Conservation (phyloP, 2,888 invertebrate species). For the Erpobdella octoculata region DNA sequence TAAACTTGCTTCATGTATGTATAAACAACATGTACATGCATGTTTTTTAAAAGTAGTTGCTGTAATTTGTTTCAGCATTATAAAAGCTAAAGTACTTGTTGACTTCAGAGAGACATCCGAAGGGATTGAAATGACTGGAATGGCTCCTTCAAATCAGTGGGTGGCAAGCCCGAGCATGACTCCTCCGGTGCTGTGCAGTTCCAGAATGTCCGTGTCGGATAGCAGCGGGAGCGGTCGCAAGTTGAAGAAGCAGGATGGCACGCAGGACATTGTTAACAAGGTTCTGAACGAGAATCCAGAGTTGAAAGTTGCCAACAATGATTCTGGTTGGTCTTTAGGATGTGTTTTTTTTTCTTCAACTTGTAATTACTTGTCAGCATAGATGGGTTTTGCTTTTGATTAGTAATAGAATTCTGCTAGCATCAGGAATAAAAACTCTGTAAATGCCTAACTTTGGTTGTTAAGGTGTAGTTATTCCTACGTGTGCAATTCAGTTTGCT, state of each 20-base stretch:
- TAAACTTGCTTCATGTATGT: too few relatives aligned
- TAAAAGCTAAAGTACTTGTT: not conserved
- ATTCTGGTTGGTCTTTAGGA: not conserved
- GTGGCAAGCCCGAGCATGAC: constrained; percentile 44
- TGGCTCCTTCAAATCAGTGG: constrained; percentile 47
- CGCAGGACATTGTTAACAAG: not conserved
- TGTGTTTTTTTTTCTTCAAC: not conserved
- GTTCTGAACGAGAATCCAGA: not conserved
- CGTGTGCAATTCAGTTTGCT: too few relatives aligned
- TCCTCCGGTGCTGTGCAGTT: constrained; percentile 60
- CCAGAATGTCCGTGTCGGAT: constrained; percentile 61
- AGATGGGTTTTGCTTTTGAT: too few relatives aligned
- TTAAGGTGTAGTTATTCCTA: too few relatives aligned
- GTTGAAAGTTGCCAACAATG: not conserved
- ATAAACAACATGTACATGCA: constrained; percentile 6
- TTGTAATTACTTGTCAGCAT: too few relatives aligned
- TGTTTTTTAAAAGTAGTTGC: not conserved
- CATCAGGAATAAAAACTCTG: too few relatives aligned
- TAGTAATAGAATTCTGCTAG: too few relatives aligned
- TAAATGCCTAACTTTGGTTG: too few relatives aligned
- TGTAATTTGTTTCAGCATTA: not conserved
- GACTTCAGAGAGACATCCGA: constrained; percentile 53
- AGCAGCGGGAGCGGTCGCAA: constrained; percentile 28
- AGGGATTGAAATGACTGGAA: constrained; percentile 74
- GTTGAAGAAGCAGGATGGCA: constrained; percentile 12